phyloP scores from a whole-genome alignment of 2,797 vertebrate species.

The Micromesistius poutassou region DNA sequence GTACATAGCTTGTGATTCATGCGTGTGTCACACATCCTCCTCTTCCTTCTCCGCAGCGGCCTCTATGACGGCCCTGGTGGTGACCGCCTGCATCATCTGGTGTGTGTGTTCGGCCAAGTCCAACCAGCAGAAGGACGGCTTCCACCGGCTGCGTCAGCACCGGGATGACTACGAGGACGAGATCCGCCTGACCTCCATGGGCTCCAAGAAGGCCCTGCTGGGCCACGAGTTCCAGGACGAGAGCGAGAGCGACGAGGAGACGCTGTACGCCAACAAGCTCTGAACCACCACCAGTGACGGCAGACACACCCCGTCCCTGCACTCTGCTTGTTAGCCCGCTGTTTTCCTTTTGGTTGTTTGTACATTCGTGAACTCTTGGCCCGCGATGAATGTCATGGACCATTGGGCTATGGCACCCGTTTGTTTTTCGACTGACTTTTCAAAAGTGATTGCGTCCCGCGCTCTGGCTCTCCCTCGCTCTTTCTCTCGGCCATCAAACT shows the following conservation, averaged over 20 bases:
- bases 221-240: slow-evolving; percentile 97
- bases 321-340: neutral
- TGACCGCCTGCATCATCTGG: slow-evolving; percentile 97
- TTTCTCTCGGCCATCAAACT: slow-evolving; percentile 31
- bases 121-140: slow-evolving; percentile 93
- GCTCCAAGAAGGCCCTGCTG: slow-evolving; percentile 95
- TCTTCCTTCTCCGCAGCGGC: slow-evolving; percentile 74
- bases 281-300: slow-evolving; percentile 56
- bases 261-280: slow-evolving; percentile 94
- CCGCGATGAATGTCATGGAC: slow-evolving; percentile 29
- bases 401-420: slow-evolving; percentile 1
- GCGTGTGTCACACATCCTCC: neutral
- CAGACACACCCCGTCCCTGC: neutral
- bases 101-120: slow-evolving; percentile 95
- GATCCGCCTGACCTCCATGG: slow-evolving; percentile 89
- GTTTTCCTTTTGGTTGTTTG: slow-evolving; percentile 27
- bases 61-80: slow-evolving; percentile 89
- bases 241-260: slow-evolving; percentile 97
- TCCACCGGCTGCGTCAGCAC: slow-evolving; percentile 93
- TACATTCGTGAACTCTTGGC: slow-evolving; percentile 26
- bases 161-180: slow-evolving; percentile 94
- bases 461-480: neutral
- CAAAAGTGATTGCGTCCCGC: neutral
- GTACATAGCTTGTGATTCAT: neutral
- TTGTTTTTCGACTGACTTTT: slow-evolving; percentile 4